Evolutionary conservation across 2,888 invertebrate genomes (phyloP), one percentile per base, ranked within the genome.

Genomic region (Cyclophora punctaria): DNA sequence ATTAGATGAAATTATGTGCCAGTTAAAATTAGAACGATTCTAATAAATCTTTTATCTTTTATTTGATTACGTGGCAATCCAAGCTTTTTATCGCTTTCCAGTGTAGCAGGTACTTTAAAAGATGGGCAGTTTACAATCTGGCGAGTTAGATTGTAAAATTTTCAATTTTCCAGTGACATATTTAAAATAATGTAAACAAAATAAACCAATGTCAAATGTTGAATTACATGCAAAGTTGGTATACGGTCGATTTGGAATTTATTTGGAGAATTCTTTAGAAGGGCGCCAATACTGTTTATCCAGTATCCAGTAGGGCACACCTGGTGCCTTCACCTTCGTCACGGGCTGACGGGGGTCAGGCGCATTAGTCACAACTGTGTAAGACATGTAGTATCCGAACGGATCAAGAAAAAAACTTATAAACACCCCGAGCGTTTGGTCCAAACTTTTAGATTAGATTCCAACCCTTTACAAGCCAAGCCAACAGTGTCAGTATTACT

Each of bases 311-410:
- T 70, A 63, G 62, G 65, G 60, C 62, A 67, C 75, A 78, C 77
- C 78, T 77, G 75, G 67, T 66, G 65, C 69, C 61, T 62, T 71
- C 73, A 80, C 81, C 82, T 78, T 71, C 81, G 75, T 80, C 81
- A 78, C 63, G 65, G 56, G 60, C 65, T 77, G 78, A 78, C 75
- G 71, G 62, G 77, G 79, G 77, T 78, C 64, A 64, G 64, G 67
- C 67, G 70, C 75, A 78, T 79, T 80, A 76, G 74, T 78, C 77
- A 78, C 80, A 75, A 75, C 71, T 80, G 78, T 72, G 74, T 70
- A 67, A 71, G 74, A 73, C 78, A 71, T 71, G 66, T 69, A 66
- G 62, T 62, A 59, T 61, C 57, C 55, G 41, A 61, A 57, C 48
- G 57, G 61, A 61, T 61, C 57, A 57, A 57, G 37, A 57, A 57